Percentiles rank a stretch among this genome's conserved stretches.
Conservation (phyloP, 2,888 invertebrate genomes). For the Synanthedon andrenaeformis region DNA sequence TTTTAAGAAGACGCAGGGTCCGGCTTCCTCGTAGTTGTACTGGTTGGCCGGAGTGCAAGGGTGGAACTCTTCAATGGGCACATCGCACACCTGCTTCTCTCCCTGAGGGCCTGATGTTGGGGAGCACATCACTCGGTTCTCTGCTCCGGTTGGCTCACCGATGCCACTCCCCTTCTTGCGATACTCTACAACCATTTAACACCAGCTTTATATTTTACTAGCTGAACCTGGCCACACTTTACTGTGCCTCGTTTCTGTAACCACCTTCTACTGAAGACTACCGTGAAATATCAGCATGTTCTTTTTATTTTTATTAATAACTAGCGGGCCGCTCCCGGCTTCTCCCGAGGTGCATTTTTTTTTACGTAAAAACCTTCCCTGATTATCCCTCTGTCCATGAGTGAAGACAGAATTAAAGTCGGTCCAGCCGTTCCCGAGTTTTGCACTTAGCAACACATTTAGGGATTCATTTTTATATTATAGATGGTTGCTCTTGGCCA, state of each 20-base stretch:
- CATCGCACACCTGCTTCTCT: slow-evolving; percentile 84
- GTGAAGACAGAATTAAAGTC: too few species aligned
- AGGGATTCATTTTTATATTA: too few species aligned
- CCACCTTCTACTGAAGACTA: slow-evolving; percentile 2
- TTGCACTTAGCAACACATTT: too few species aligned
- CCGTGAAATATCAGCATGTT: slow-evolving; percentile 1
- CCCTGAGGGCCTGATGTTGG: slow-evolving; percentile 72
- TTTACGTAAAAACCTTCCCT: too few species aligned
- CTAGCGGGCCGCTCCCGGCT: too few species aligned
- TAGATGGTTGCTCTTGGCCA: too few species aligned
- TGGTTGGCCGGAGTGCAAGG: slow-evolving; percentile 82
- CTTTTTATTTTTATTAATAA: too few species aligned
- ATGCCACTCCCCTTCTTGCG: slow-evolving; percentile 61
- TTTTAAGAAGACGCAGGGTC: slow-evolving; percentile 96
- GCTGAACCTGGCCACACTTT: background rate
- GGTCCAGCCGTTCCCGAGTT: too few species aligned
- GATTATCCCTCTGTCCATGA: too few species aligned
- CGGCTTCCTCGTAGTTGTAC: slow-evolving; percentile 88
- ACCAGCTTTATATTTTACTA: too few species aligned
- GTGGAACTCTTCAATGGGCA: slow-evolving; percentile 78
- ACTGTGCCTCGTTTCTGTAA: background rate
- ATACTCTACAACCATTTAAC: slow-evolving; percentile 34
- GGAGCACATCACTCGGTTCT: slow-evolving; percentile 75
- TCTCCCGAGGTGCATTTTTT: too few species aligned
- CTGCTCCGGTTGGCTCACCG: slow-evolving; percentile 57